A percentile compares a stretch with the other conserved stretches of the same genome.
phyloP scores from a whole-genome alignment of 2,888 invertebrate genomes.

The Pteria penguin region DNA sequence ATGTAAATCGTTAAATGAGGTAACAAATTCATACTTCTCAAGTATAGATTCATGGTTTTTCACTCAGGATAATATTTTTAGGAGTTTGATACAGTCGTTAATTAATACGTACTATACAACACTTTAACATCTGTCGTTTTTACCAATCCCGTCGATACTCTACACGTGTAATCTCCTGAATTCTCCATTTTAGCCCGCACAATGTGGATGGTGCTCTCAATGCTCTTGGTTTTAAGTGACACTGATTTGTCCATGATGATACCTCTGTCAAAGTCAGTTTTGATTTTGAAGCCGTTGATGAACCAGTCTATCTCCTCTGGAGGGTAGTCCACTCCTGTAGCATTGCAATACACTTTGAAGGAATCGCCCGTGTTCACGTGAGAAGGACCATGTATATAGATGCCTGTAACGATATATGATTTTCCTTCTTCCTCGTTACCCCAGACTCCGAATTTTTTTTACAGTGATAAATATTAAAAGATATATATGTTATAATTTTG shows the following conservation, averaged over 20 bases:
- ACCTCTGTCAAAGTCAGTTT: constrained; percentile 25
- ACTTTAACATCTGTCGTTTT: constrained; percentile 25
- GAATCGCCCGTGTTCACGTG: constrained; percentile 30
- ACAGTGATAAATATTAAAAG: too few species aligned
- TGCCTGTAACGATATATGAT: too few species aligned
- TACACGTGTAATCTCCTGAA: constrained; percentile 31
- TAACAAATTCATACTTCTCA: too few species aligned
- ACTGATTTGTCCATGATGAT: constrained; percentile 33
- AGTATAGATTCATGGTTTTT: too few species aligned
- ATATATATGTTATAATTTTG: too few species aligned
- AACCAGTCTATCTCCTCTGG: constrained; percentile 42
- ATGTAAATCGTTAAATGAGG: too few species aligned
- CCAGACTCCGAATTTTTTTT: too few species aligned
- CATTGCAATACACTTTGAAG: constrained; percentile 29
- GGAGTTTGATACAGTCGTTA: not conserved
- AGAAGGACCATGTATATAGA: constrained; percentile 19
- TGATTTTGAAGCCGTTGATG: constrained; percentile 27
- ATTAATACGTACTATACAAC: constrained; percentile 22
- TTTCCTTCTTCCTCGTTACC: too few species aligned
- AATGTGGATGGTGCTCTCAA: constrained; percentile 30
- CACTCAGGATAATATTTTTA: too few species aligned
- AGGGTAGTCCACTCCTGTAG: constrained; percentile 31
- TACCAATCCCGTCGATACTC: constrained; percentile 23
- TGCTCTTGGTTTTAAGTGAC: constrained; percentile 25
- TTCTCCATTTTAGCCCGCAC: constrained; percentile 26